phyloP scores from a whole-genome alignment of 2,113 vertebrate species.

The Todiramphus saurophagus region DNA sequence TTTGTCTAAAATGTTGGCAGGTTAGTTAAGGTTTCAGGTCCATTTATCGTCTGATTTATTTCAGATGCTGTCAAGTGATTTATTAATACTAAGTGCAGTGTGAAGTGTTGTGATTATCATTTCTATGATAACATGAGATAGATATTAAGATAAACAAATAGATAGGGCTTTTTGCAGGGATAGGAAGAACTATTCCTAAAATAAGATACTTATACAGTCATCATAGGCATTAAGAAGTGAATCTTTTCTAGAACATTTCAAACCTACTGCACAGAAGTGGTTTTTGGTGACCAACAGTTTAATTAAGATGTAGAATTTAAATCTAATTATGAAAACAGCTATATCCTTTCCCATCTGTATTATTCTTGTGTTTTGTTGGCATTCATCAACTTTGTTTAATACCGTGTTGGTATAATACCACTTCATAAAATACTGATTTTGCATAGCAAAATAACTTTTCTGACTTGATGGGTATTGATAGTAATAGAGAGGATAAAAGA shows the following conservation, averaged over 20 bases:
- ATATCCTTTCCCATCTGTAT: background rate
- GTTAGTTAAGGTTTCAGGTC: background rate
- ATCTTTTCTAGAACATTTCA: background rate
- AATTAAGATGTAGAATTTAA: background rate
- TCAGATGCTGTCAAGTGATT: background rate
- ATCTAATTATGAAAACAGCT: background rate
- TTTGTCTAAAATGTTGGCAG: background rate
- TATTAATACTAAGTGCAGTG: background rate
- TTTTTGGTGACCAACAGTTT: background rate
- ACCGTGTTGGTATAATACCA: background rate
- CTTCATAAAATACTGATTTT: background rate
- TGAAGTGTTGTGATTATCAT: background rate
- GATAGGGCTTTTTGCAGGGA: background rate
- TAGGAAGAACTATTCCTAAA: background rate
- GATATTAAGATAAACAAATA: background rate
- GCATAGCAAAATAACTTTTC: background rate
- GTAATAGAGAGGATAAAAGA: background rate
- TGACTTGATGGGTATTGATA: background rate
- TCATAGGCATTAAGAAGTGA: background rate
- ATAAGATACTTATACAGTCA: background rate
- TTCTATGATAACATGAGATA: background rate
- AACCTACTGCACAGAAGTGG: background rate
- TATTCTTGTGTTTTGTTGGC: background rate
- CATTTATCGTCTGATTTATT: background rate
- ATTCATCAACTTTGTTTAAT: background rate